Base-by-base conservation (phyloP, 2,113 vertebrate genomes). In the Atrichornis clamosus region DNA sequence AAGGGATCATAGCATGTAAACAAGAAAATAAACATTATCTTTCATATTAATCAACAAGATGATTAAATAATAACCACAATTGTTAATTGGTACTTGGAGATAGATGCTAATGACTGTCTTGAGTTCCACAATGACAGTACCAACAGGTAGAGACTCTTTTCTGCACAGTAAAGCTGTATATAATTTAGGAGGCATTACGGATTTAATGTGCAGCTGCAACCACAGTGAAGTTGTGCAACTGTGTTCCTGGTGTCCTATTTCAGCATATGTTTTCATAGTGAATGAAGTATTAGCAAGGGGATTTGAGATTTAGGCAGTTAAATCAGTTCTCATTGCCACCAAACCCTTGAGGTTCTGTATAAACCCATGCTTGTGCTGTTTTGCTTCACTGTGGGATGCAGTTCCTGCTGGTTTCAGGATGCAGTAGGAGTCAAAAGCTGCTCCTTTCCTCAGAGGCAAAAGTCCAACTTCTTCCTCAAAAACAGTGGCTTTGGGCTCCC, bases 1-100 rank as follows among this genome's bases (percentile, higher is more conserved):
- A 87, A 74, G 91, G 70, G 84, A 95, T 85, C 73, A 63, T 93
- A 88, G 73, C 81, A 78, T 86, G 87, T 91, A 95, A 95, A 94
- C 79, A 96, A 83, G 81, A 96, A 95, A 91, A 91, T 89, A 97
- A 96, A 91, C 47, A 85, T 88, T 84, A 95, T 96, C 85, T 94
- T 97, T 83, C 80, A 33, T 95, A 94, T 95, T 95, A 95, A 97
- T 96, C 88, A 97, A 95, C 90, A 91, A 87, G 58, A 84, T 56
- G 16, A 95, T 96, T 94, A 94, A 96, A 90, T 93, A 95, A 89
- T 90, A 92, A 96, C 41, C 52, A 84, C n/a, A 72, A 32, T 41
- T 95, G 85, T 92, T 95, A 93, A 94, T 84, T 96, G 95, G 75
- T 92, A 35, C 89, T 96, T 94, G 82, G 95, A 90, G 92, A 84